These are phyloP conservation scores for Notamacropus eugenii DNA, from an alignment of 2,797 vertebrate genomes.

Conservation along the genomic window DNA sequence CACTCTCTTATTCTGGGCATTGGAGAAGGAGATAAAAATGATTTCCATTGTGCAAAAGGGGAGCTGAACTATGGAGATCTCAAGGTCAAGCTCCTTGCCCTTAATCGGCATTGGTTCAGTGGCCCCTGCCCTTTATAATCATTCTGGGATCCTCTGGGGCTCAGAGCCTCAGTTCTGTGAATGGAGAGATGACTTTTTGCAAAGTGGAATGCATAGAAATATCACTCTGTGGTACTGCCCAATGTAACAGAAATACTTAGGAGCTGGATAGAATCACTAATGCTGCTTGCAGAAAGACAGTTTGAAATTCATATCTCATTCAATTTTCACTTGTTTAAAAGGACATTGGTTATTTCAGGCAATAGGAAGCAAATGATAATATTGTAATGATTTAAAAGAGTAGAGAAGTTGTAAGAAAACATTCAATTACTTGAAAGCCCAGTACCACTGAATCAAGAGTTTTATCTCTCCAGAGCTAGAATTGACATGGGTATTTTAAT, in stretches of 20 bases:
- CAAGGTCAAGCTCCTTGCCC: not conserved
- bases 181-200: not conserved
- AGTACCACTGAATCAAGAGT: not conserved
- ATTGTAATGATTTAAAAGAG: not conserved
- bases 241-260: not conserved
- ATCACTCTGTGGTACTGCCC: not conserved
- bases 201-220: not conserved
- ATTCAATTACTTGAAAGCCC: not conserved
- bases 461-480: not conserved
- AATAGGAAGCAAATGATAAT: not conserved
- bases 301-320: not conserved
- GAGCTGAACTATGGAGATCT: not conserved
- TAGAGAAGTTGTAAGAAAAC: not conserved
- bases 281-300: not conserved
- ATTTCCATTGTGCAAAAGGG: not conserved
- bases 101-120: not conserved
- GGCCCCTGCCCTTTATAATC: not conserved
- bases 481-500: not conserved
- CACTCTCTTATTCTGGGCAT: not conserved
- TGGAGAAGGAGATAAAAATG: not conserved
- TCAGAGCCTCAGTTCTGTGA: not conserved
- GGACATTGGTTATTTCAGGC: not conserved
- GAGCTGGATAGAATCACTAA: not conserved
- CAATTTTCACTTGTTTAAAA: not conserved
- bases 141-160: not conserved